Conservation (phyloP, 2,797 vertebrate genomes). For the Oreochromis grahami region DNA sequence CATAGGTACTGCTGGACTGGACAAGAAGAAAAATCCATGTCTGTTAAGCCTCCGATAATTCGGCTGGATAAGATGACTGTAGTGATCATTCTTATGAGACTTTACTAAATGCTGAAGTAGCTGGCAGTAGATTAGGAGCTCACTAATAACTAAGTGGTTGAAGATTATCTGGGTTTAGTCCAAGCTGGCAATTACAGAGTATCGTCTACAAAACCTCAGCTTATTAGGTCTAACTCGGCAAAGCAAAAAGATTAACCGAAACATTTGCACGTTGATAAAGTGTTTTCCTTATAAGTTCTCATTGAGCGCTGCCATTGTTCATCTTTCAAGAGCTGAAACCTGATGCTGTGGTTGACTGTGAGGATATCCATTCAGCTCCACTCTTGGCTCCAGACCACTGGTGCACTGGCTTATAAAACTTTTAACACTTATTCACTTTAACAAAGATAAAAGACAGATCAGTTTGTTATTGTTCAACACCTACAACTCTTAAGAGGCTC, state of each 20-base stretch:
- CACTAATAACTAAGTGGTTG: neutral
- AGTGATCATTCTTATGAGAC: neutral
- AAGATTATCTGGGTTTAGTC: neutral
- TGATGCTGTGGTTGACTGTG: neutral
- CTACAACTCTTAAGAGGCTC: neutral
- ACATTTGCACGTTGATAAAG: neutral
- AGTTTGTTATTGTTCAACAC: neutral
- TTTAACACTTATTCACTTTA: neutral
- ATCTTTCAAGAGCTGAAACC: slow-evolving; percentile 1
- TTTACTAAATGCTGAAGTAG: neutral
- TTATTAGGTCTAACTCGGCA: neutral
- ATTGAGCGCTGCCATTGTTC: neutral
- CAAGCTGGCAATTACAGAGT: neutral
- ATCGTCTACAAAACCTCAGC: neutral
- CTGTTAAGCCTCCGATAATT: neutral
- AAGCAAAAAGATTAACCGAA: neutral
- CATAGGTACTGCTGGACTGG: neutral
- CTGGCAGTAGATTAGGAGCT: neutral
- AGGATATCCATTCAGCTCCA: neutral
- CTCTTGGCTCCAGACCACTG: neutral
- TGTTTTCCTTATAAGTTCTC: neutral
- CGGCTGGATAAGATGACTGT: neutral
- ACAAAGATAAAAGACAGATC: neutral
- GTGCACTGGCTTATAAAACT: neutral
- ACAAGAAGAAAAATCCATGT: neutral